Percentiles rank a stretch among this genome's conserved stretches.
phyloP scores from a whole-genome alignment of 1,140 invertebrate species.

The Bactericera cockerelli region DNA sequence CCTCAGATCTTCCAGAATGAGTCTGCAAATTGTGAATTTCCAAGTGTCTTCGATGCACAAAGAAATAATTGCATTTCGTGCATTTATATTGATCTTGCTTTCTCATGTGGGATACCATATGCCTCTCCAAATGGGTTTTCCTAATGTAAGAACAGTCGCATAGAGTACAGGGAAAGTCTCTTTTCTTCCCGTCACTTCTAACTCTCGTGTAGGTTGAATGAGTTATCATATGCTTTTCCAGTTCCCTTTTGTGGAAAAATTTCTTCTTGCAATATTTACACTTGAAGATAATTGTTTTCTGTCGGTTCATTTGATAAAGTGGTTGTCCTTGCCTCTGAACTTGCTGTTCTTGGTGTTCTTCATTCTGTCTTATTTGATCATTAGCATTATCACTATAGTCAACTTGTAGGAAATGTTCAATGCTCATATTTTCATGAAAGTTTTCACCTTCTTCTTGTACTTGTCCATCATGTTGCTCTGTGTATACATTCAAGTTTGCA shows the following conservation, averaged over 20 bases:
- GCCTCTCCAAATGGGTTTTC: neutral
- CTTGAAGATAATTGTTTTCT: constrained; percentile 1
- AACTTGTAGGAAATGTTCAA: constrained; percentile 7
- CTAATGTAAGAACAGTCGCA: neutral
- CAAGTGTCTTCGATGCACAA: constrained; percentile 4
- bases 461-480: neutral
- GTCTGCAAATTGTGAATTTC: constrained; percentile 4
- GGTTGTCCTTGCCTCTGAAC: too few species aligned
- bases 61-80: neutral
- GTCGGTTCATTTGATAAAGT: neutral
- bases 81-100: constrained; percentile 8
- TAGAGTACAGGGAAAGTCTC: neutral
- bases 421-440: neutral
- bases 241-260: constrained; percentile 1
- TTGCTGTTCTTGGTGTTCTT: too few species aligned
- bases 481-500: neutral
- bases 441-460: neutral
- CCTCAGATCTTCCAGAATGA: neutral
- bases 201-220: neutral
- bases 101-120: constrained; percentile 3
- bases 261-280: constrained; percentile 8
- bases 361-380: neutral
- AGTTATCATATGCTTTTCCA: constrained; percentile 1
- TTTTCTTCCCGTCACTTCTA: neutral
- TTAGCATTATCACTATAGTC: neutral